Evolutionary conservation across 2,797 vertebrate genomes (phyloP).

Genomic region (Myotis vivesi): DNA sequence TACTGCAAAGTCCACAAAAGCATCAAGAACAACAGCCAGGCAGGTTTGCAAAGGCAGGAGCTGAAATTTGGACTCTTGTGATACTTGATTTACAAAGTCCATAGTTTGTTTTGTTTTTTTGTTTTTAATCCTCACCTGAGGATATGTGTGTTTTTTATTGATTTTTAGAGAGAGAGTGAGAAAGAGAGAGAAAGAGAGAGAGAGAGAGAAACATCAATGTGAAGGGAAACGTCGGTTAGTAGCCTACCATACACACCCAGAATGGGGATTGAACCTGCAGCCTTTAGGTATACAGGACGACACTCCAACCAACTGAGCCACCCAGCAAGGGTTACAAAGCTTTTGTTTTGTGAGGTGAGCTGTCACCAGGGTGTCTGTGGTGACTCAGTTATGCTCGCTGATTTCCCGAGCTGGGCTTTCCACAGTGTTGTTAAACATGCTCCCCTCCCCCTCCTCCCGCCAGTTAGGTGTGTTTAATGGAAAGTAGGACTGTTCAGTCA

Average conservation of each 20-base stretch:
- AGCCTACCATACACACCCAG: not conserved
- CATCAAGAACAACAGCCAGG: not conserved
- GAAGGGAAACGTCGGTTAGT: not conserved
- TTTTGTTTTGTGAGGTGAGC: not conserved
- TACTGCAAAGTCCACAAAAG: not conserved
- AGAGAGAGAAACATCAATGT: not conserved
- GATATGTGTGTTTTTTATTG: not conserved
- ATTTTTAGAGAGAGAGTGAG: not conserved
- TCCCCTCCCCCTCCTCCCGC: not conserved
- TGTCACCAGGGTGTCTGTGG: not conserved
- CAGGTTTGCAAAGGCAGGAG: not conserved
- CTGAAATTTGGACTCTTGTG: not conserved
- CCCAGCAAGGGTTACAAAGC: not conserved
- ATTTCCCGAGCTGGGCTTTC: constrained; percentile 2
- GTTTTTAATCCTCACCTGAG: not conserved
- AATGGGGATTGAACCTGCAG: not conserved
- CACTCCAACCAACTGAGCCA: not conserved
- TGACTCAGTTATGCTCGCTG: not conserved
- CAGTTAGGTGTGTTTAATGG: not conserved
- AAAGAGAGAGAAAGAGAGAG: not conserved
- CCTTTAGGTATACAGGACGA: not conserved
- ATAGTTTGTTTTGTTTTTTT: not conserved
- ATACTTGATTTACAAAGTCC: constrained; percentile 8
- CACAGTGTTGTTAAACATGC: not conserved
- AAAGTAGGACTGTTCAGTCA: constrained; percentile 42